Evolutionary conservation across 1,140 invertebrate species (phyloP), one percentile per base, ranked within the genome.

Genomic region (Bombus difficillimus): DNA sequence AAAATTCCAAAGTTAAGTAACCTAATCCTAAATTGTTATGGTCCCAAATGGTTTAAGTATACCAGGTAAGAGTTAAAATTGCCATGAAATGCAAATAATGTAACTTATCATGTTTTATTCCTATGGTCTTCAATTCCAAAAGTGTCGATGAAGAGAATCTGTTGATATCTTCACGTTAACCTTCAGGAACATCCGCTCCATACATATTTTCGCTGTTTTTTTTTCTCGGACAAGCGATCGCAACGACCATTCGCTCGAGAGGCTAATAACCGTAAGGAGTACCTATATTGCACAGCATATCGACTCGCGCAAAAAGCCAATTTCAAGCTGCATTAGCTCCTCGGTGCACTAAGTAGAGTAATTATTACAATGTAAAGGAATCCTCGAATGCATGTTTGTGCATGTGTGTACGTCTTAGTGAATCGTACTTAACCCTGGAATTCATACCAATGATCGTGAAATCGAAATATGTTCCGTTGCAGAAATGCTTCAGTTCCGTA

Each of bases 191-290:
- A 12, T 4, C 68, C n/a, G 34, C 43, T 39, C 12, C 74, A 6
- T 39, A 43, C 13, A 57, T 77, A 66, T 53, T 47, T 28, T 39
- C 34, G 13, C 43, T 34, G 41, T 37, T 28, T 25, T 53, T 53
- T 9, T 22, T 28, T 53, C 37, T 34, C 37, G 22, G 22, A 43
- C 12, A 34, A 39, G n/a, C 22, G 68, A 43, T 59, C 34, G 28
- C 81, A 41, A 68, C 47, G 64, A 37, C 73, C 72, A 68, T 77
- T 69, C 74, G 28, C 47, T 83, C 43, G 53, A 41, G n/a, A 43
- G 37, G 64, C 28, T 78, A 83, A 83, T 83, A 78, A 83, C 53
- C 64, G 64, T 83, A 83, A 83, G 69, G 74, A 83, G 74, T 78
- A 53, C 47, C 47, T 53, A 83, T 83, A 83, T 83, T 83, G 82